Evolutionary conservation across 2,888 invertebrate genomes (phyloP).

Genomic region (Xylocampa areola): DNA sequence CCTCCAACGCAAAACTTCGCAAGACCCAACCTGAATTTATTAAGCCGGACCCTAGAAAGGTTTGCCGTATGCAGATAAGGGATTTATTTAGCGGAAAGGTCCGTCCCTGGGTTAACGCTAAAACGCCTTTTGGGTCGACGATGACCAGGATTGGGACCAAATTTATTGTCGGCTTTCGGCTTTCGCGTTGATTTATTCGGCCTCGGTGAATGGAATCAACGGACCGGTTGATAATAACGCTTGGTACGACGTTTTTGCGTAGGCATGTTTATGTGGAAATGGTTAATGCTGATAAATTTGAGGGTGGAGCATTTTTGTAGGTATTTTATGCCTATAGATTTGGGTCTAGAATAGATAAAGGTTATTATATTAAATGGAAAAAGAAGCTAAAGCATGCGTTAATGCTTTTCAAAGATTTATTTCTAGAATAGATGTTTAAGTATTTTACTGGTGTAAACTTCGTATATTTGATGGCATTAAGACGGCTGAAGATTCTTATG

Average conservation of each 20-base stretch:
- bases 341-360: not conserved
- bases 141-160: slow-evolving; percentile 88
- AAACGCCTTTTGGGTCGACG: slow-evolving; percentile 86
- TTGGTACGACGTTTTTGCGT: slow-evolving; percentile 61
- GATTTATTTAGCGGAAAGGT: slow-evolving; percentile 90
- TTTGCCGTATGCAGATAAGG: slow-evolving; percentile 90
- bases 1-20: slow-evolving; percentile 78
- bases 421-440: too few species aligned
- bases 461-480: too few species aligned
- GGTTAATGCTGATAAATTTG: slow-evolving; percentile 58
- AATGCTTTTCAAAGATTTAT: too few species aligned
- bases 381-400: not conserved
- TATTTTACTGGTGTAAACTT: too few species aligned
- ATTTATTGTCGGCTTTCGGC: slow-evolving; percentile 88
- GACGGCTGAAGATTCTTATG: too few species aligned
- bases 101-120: slow-evolving; percentile 87
- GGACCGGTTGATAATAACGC: slow-evolving; percentile 77
- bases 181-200: slow-evolving; percentile 87
- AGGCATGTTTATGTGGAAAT: slow-evolving; percentile 57
- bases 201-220: slow-evolving; percentile 77
- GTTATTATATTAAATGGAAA: not conserved
- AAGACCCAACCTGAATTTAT: slow-evolving; percentile 89
- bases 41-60: slow-evolving; percentile 90
- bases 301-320: slow-evolving; percentile 37
- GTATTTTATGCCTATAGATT: not conserved